These are phyloP conservation scores for Hirudinaria manillensis DNA, from an alignment of 2,888 invertebrate species.

Conservation along the genomic window DNA sequence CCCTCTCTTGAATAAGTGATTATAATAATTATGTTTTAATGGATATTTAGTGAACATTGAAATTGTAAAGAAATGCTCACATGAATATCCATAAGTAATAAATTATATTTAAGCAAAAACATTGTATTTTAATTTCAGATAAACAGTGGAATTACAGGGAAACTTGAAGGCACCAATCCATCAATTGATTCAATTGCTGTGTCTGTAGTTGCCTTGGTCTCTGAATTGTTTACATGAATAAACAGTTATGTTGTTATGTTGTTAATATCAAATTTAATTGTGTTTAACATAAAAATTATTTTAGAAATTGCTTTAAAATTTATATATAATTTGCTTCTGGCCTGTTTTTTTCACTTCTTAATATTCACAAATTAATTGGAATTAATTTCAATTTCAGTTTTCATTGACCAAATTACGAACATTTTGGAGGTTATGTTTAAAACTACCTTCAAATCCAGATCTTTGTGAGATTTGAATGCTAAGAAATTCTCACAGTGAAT, in stretches of 20 bases:
- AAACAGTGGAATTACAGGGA: slow-evolving; percentile 34
- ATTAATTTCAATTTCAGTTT: neutral
- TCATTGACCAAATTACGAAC: neutral
- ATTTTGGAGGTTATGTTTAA: no score
- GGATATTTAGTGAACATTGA: neutral
- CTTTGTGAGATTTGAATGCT: slow-evolving; percentile 37
- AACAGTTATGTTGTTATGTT: no score
- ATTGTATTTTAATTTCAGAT: no score
- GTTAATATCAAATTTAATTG: no score
- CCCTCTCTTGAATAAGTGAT: slow-evolving; percentile 36
- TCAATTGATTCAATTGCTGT: slow-evolving; percentile 37
- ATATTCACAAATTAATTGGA: neutral
- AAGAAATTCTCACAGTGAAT: slow-evolving; percentile 35
- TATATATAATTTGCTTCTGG: no score
- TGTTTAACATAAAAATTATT: no score
- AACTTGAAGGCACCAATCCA: slow-evolving; percentile 38
- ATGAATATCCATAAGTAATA: no score
- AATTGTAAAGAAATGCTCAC: neutral
- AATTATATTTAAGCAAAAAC: no score
- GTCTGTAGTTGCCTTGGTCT: slow-evolving; percentile 28
- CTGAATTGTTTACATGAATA: slow-evolving; percentile 19
- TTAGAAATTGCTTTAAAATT: no score
- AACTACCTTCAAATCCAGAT: slow-evolving; percentile 38
- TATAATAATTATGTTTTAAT: neutral
- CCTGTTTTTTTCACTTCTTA: no score